Conservation (phyloP, 2,797 vertebrate genomes). For the Valencia hispanica region DNA sequence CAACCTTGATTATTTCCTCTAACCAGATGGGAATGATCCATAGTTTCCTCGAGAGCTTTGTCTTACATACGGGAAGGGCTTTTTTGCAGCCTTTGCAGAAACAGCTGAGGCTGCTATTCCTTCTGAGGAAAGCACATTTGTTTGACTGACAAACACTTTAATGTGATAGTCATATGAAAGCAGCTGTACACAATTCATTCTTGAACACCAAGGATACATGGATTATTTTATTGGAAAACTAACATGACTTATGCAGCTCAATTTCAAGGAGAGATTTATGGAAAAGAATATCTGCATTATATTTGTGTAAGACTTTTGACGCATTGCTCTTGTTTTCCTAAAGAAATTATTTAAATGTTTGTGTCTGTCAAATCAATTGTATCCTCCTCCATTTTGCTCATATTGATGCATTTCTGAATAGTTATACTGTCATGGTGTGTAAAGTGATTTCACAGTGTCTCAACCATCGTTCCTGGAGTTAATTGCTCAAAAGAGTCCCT, state of each 20-base stretch:
- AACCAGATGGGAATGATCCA: slow-evolving; percentile 4
- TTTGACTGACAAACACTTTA: slow-evolving; percentile 12
- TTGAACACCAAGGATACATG: slow-evolving; percentile 5
- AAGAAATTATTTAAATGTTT: slow-evolving; percentile 4
- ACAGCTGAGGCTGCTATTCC: slow-evolving; percentile 9
- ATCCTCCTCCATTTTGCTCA: slow-evolving; percentile 11
- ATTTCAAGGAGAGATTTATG: not conserved
- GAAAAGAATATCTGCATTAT: not conserved
- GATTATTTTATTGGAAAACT: not conserved
- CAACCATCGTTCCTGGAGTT: slow-evolving; percentile 45
- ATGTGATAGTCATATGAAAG: slow-evolving; percentile 18
- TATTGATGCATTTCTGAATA: slow-evolving; percentile 34
- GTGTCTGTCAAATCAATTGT: slow-evolving; percentile 23
- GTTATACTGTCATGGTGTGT: slow-evolving; percentile 41
- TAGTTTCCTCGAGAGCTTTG: slow-evolving; percentile 8
- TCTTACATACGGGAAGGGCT: slow-evolving; percentile 2
- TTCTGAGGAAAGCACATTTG: slow-evolving; percentile 2
- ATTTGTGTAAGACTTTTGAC: not conserved
- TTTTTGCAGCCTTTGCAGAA: slow-evolving; percentile 10
- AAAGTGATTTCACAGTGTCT: slow-evolving; percentile 61
- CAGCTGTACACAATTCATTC: not conserved
- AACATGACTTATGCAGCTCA: not conserved
- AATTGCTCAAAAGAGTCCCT: slow-evolving; percentile 58
- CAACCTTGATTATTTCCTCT: not conserved
- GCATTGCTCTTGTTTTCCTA: not conserved